Conservation (phyloP, 2,113 vertebrate species). For the Eublepharis macularius region DNA sequence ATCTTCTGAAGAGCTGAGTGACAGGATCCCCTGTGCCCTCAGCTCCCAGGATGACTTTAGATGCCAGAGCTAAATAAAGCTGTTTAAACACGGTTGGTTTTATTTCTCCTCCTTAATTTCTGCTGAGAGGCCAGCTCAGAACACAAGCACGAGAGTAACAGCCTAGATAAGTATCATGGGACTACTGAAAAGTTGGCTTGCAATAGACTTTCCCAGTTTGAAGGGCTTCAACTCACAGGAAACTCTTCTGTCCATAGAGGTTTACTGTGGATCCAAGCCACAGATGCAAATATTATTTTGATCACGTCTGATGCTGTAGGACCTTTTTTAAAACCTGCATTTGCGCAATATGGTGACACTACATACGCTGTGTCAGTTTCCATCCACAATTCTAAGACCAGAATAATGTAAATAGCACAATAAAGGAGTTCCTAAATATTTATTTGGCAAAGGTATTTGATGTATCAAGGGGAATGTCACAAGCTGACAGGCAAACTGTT, state of each 20-base stretch:
- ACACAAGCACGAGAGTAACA: background rate
- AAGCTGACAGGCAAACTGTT: background rate
- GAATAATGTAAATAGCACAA: background rate
- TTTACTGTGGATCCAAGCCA: no score
- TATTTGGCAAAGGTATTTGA: background rate
- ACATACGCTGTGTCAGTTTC: background rate
- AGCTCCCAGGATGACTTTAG: background rate
- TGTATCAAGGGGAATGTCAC: background rate
- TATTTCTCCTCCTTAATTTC: background rate
- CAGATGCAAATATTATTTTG: background rate
- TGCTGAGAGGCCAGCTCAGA: background rate
- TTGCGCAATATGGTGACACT: background rate
- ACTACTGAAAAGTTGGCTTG: background rate
- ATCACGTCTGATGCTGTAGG: background rate
- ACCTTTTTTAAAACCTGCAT: background rate
- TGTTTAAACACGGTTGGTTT: background rate
- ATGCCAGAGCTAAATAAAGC: background rate
- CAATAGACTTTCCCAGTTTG: background rate
- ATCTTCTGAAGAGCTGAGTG: conserved; percentile 5
- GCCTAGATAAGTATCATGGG: background rate
- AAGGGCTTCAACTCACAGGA: no score
- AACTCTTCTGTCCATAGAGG: no score
- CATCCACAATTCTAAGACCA: background rate
- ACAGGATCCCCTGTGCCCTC: background rate
- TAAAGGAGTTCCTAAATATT: background rate